phyloP scores from a whole-genome alignment of 2,797 vertebrate genomes.

The Tachyglossus aculeatus region DNA sequence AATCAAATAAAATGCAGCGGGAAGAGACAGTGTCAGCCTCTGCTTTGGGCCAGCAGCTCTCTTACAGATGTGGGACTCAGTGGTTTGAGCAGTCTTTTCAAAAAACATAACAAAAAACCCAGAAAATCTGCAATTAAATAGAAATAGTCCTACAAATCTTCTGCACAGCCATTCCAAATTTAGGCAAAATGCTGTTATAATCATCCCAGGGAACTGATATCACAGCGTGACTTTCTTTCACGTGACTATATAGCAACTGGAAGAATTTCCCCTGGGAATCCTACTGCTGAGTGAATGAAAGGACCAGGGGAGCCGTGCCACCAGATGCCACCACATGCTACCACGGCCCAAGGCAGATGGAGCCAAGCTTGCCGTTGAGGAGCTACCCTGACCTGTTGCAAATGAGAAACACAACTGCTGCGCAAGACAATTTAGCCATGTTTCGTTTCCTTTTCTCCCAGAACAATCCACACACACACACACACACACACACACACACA shows the following conservation, averaged over 20 bases:
- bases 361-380: not conserved
- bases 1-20: slow-evolving; percentile 2
- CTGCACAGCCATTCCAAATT: slow-evolving; percentile 14
- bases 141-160: slow-evolving; percentile 8
- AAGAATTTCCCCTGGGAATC: not conserved
- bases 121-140: too few species aligned
- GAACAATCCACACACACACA: too few species aligned
- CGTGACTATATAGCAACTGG: slow-evolving; percentile 6
- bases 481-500: too few species aligned
- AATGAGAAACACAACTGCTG: not conserved
- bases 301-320: not conserved
- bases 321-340: not conserved
- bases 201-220: slow-evolving; percentile 7
- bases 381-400: not conserved
- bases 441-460: too few species aligned
- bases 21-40: not conserved
- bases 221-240: not conserved
- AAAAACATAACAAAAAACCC: too few species aligned
- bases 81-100: not conserved
- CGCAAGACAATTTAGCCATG: too few species aligned
- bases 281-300: slow-evolving; percentile 15
- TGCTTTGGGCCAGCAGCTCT: not conserved
- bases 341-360: too few species aligned
- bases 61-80: slow-evolving; percentile 8
- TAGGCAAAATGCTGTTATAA: slow-evolving; percentile 17